Conservation (phyloP, 2,888 invertebrate genomes). For the Conomelus anceps region DNA sequence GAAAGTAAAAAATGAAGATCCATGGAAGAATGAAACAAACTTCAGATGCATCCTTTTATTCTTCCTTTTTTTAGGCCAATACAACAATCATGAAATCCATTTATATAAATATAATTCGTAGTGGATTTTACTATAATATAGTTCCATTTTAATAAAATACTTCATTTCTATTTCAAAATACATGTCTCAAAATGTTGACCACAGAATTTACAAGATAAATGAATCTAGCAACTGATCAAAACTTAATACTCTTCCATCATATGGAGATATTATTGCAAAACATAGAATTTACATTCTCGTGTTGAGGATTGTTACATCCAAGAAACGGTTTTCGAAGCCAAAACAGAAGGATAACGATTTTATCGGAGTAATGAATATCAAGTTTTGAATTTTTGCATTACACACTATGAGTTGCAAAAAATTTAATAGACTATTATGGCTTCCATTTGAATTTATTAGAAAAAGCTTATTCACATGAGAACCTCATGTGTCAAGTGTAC, state of each 20-base stretch:
- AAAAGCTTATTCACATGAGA: no score
- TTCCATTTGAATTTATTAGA: no score
- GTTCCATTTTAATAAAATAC: neutral
- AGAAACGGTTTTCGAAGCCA: no score
- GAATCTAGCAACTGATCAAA: neutral
- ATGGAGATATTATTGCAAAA: neutral
- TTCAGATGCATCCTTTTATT: neutral
- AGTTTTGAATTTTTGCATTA: no score
- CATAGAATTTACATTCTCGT: neutral
- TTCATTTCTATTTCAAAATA: neutral
- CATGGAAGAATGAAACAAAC: neutral
- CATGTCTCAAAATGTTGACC: neutral
- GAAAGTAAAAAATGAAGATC: no score
- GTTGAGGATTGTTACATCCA: no score
- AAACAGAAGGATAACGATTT: no score
- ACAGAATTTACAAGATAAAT: neutral
- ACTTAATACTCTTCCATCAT: neutral
- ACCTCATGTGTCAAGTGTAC: no score
- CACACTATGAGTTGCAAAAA: no score
- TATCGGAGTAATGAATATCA: no score
- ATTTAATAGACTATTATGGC: no score
- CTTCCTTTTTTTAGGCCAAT: neutral
- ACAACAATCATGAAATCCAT: neutral
- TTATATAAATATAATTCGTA: neutral
- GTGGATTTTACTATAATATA: neutral